A percentile compares a stretch with the other conserved stretches of the same genome.
Conservation (phyloP, 1,140 invertebrate genomes). For the Cydia pomonella region DNA sequence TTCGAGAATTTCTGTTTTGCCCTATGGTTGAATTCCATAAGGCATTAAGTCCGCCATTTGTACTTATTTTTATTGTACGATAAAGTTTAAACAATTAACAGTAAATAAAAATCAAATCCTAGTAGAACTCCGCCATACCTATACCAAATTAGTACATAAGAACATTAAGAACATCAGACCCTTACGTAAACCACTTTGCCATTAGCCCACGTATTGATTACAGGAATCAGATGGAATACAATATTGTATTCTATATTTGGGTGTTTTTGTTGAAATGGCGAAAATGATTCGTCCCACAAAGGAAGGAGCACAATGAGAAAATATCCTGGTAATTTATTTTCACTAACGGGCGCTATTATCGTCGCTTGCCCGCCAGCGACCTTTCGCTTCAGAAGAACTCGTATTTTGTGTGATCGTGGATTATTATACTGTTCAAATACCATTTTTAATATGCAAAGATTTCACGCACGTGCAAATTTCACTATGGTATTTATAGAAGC, state of each 20-base stretch:
- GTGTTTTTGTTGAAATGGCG: conserved; percentile 18
- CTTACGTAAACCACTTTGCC: conserved; percentile 14
- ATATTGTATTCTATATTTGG: background rate
- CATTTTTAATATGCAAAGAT: background rate
- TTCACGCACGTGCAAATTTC: no score
- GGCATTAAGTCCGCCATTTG: no score
- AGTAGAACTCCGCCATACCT: no score
- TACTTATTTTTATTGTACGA: no score
- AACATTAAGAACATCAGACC: background rate
- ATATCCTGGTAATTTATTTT: conserved; percentile 38
- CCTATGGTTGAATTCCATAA: no score
- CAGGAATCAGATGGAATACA: conserved; percentile 10
- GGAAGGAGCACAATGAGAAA: conserved; percentile 12
- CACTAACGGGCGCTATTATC: conserved; percentile 25
- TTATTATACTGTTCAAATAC: background rate
- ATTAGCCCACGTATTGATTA: conserved; percentile 25
- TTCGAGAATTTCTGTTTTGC: no score
- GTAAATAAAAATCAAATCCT: no score
- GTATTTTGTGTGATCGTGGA: background rate
- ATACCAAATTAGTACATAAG: background rate
- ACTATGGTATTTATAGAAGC: no score
- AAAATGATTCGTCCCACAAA: conserved; percentile 10
- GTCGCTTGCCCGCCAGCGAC: background rate
- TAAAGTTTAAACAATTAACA: no score
- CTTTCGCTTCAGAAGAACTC: background rate